Evolutionary conservation across 2,113 vertebrate genomes (phyloP), one percentile per base, ranked within the genome.

Genomic region (Microtus montanus): DNA sequence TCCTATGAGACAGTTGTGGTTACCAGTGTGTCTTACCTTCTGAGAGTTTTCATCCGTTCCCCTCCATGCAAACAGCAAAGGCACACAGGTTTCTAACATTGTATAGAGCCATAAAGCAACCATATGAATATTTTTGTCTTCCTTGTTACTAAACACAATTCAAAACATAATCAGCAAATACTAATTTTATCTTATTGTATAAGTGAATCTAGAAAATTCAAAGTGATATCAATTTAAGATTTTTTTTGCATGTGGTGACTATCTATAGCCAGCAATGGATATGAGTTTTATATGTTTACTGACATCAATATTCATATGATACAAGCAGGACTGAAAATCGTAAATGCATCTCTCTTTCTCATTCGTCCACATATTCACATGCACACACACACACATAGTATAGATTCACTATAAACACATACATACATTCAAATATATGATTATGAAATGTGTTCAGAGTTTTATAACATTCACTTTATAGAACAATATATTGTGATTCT

Each of bases 1-100:
- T 79, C 10, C 49, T 73, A 8, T 58, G 19, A 35, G 54, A 80
- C 2, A 80, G 35, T 14, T n/a, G 68, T 58, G 9, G 61, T 92
- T 86, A 74, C 35, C 12, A 47, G 68, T 78, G 64, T 38, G 86
- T 88, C 75, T 94, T 94, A 70, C 38, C 47, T 94, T 77, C 26
- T 61, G 85, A 66, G 47, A 38, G 75, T 5, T 64, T 19, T 17
- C 64, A 66, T n/a, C 64, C 33, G 3, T 79, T 80, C 8, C 6
- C 47, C 54, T 63, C 58, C 30, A 22, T 77, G 82, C 52, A 33
- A 79, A 19, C n/a, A 74, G 44, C n/a, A 54, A 87, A 78, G 58
- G 5, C 41, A 80, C 84, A 85, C 58, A 71, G 52, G 20, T 35
- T 85, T 92, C 47, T 54, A 47, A 47, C 8, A 71, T 77, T 33